Evolutionary conservation across 92 coral and sea anemone genomes (phyloP), one percentile per base, ranked within the genome.

Genomic region (Umimayanthus chanpuru): DNA sequence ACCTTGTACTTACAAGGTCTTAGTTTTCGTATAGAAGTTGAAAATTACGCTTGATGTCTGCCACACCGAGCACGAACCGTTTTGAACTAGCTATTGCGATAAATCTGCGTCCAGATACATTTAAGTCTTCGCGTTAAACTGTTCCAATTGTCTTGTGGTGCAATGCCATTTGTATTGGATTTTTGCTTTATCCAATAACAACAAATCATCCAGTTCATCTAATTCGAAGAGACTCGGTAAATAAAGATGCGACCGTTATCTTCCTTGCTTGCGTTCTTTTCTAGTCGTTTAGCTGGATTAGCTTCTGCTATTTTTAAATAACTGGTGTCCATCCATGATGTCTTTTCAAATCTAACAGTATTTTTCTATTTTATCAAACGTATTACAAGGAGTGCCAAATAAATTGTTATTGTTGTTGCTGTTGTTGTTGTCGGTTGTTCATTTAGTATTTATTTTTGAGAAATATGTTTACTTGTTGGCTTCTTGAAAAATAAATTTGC

Each of bases 41-140:
- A 87, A 87, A 32, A 85, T 87, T 81, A 87, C 85, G 76, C 85
- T 87, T 88, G 90, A 50, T 29, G 81, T 88, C 80, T 50, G 70
- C 90, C 85, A 88, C 90, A 70, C 90, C 18, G 77, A 68, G 80
- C 53, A 47, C 53, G 12, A 47, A 47, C 53, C 53, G 53, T 47
- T 47, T 32, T 32, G 1, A 32, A 29, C 18, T 47, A 83, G 66
- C 76, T 68, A 80, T 25, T 79, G 83, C 82, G 26, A 79, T 76
- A 56, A 26, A 25, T 78, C 71, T 72, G 74, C 61, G 84, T 79
- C 68, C 84, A 76, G 65, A 68, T 80, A 67, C 26, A 88, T 79
- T 82, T 75, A 79, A 88, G 65, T 68, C 47, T 88, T 4, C 53
- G 76, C 28, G 26, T 30, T 44, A 79, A 88, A 88, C 64, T 56